Evolutionary conservation across 2,113 vertebrate species (phyloP).

Genomic region (Mesoclemmys tuberculata): DNA sequence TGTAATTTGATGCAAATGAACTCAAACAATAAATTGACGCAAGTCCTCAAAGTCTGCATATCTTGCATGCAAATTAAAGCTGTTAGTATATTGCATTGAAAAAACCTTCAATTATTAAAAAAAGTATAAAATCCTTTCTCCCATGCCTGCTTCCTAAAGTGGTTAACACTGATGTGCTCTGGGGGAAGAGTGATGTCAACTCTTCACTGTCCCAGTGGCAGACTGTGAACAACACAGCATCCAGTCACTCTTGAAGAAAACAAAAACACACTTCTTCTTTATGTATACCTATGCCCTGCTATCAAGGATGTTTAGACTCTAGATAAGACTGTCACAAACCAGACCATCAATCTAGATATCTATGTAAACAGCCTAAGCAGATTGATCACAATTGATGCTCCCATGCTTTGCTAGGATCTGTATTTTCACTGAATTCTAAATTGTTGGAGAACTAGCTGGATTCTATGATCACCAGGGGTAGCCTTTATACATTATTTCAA

Average conservation of each 20-base stretch:
- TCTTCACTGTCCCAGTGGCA: background rate
- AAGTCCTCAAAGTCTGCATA: background rate
- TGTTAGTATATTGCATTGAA: background rate
- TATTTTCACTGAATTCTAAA: background rate
- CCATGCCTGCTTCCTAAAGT: background rate
- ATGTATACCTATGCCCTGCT: background rate
- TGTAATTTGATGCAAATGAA: conserved; percentile 29
- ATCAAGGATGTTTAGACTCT: background rate
- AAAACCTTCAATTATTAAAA: conserved; percentile 42
- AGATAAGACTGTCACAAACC: background rate
- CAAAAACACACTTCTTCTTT: background rate
- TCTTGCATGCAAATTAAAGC: conserved; percentile 42
- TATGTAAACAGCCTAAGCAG: background rate
- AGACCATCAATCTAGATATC: background rate
- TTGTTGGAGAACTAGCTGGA: background rate
- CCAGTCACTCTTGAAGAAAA: background rate
- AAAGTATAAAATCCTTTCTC: background rate
- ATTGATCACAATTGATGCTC: rapidly evolving
- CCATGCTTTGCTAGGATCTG: background rate
- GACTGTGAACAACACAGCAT: background rate
- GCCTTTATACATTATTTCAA: background rate
- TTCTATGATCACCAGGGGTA: background rate
- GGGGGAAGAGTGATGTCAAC: background rate
- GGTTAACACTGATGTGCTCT: conserved; percentile 9
- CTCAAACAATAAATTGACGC: background rate